Evolutionary conservation across 2,113 vertebrate species (phyloP), one percentile per base, ranked within the genome.

Genomic region (Mus spicilegus): DNA sequence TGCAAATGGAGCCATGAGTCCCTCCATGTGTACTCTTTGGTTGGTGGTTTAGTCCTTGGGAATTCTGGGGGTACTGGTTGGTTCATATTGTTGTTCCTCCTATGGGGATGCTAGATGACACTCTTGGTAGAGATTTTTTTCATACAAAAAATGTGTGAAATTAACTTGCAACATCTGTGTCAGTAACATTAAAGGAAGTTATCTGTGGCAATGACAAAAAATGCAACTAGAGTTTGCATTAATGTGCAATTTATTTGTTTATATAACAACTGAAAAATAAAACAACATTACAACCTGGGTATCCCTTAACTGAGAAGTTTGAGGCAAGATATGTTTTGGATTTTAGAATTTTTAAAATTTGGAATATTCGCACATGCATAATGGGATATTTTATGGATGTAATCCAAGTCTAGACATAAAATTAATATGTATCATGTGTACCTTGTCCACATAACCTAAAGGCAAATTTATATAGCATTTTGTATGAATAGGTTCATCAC

Each of bases 191-290:
- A 30, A 87, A 76, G 82, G 86, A 93, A 81, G 1, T 84, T 93
- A 26, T 84, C 80, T 87, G 36, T 82, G 36, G 26, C 14, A 78
- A 65, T 93, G 67, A 96, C 36, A 49, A 92, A 30, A 67, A 9
- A 69, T 92, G 63, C 42, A 87, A 86, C 33, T 89, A 33, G 20
- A 14, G 70, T 91, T 82, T 93, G 33, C 0, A 0, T 89, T 96
- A 86, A 91, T 77, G 28, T 82, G 54, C 93, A 95, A 96, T 93
- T 75, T 90, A 87, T 90, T 78, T 92, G 54, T 90, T 58, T 94
- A 90, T 22, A n/a, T 90, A 54, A 88, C 63, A 85, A 92, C 69
- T 92, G 46, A 92, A 93, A 92, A 96, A 69, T 91, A 46, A 93
- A 96, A 85, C 80, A 14, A 10, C 42, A 54, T 88, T 84, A 65